A percentile compares a stretch with the other conserved stretches of the same genome.
phyloP scores from a whole-genome alignment of 2,113 vertebrate species.

The Chamaetylas fuelleborni region DNA sequence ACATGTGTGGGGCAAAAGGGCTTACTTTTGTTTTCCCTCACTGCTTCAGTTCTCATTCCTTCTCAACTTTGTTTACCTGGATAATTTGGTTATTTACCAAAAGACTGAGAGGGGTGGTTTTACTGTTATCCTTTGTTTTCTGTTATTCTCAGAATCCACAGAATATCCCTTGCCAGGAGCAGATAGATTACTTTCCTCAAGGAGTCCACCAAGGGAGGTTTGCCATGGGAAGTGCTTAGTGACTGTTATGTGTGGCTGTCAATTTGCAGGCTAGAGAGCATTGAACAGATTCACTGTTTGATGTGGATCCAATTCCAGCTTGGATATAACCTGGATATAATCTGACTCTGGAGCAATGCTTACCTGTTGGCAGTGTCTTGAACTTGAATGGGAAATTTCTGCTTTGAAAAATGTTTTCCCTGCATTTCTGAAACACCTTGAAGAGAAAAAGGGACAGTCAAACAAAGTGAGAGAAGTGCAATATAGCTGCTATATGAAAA shows the following conservation, averaged over 20 bases:
- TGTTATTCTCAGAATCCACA: not conserved
- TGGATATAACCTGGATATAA: not conserved
- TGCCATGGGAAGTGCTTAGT: not conserved
- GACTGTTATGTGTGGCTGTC: not conserved
- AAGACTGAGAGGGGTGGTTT: not conserved
- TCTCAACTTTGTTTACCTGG: not conserved
- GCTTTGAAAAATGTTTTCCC: not conserved
- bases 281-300: not conserved
- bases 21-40: not conserved
- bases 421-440: not conserved
- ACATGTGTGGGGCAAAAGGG: not conserved
- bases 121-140: not conserved
- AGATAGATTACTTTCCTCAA: not conserved
- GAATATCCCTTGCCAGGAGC: not conserved
- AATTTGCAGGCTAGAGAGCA: not conserved
- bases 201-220: not conserved
- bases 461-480: not conserved
- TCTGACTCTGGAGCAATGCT: not conserved
- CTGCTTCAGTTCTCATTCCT: not conserved
- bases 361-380: not conserved
- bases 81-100: not conserved
- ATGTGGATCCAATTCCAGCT: not conserved
- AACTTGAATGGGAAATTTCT: not conserved
- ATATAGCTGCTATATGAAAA: not conserved
- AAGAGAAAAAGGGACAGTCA: not conserved